Conservation (phyloP, 2,113 vertebrate species). For the Cnemophilus loriae region DNA sequence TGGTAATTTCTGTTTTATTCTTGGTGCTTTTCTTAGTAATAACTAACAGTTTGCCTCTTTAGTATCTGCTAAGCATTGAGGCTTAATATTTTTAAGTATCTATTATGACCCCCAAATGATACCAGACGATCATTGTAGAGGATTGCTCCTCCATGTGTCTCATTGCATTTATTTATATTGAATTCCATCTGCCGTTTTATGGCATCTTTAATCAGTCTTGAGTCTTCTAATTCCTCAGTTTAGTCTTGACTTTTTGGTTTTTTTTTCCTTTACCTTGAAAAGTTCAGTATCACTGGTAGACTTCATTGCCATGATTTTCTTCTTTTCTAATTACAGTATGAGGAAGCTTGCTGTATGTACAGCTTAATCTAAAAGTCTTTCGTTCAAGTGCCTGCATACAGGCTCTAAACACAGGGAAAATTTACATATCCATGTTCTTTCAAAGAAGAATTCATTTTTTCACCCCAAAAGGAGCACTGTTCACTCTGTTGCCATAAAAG, state of each 20-base stretch:
- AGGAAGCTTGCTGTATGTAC: not conserved
- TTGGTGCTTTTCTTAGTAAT: not conserved
- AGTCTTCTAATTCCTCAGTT: not conserved
- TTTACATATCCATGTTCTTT: not conserved
- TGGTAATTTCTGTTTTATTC: not conserved
- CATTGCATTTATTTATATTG: not conserved
- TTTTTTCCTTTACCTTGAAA: not conserved
- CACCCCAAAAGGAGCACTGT: not conserved
- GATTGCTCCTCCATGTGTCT: not conserved
- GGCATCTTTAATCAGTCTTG: not conserved
- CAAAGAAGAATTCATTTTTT: not conserved
- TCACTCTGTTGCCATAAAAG: not conserved
- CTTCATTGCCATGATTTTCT: not conserved
- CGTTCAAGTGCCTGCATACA: not conserved
- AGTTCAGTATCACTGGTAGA: not conserved
- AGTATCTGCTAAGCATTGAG: not conserved
- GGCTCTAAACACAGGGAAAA: not conserved
- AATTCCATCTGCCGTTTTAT: not conserved
- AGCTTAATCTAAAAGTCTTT: not conserved
- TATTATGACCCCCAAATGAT: not conserved
- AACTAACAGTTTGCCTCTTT: not conserved
- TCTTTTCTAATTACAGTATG: not conserved
- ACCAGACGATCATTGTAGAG: not conserved
- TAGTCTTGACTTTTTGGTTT: not conserved
- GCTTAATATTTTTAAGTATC: not conserved